Conservation (phyloP, 1,140 invertebrate genomes). For the Arctopsyche grandis region DNA sequence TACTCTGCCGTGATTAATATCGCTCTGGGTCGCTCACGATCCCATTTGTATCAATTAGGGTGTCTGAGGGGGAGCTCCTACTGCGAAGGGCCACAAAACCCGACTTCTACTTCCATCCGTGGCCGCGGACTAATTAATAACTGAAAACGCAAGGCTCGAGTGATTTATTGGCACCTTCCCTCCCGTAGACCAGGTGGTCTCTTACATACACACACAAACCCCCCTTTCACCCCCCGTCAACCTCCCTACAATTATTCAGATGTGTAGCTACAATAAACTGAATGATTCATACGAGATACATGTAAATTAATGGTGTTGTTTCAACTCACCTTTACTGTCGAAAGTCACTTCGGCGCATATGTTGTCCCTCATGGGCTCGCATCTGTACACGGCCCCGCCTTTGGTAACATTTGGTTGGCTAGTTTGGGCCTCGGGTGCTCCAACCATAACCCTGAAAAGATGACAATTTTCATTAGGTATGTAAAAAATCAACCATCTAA, state of each 20-base stretch:
- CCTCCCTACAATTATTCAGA: too few species aligned
- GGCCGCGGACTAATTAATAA: slow-evolving; percentile 34
- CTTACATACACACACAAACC: neutral
- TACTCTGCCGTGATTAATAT: slow-evolving; percentile 7
- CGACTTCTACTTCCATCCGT: neutral
- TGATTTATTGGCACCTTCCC: slow-evolving; percentile 37
- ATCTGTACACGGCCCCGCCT: slow-evolving; percentile 83
- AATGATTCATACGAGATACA: neutral
- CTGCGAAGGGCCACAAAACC: neutral
- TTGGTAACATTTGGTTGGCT: slow-evolving; percentile 65
- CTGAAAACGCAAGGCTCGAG: slow-evolving; percentile 34
- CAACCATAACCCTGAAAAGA: slow-evolving; percentile 76
- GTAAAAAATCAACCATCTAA: too few species aligned
- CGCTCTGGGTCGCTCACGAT: neutral
- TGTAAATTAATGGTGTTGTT: neutral
- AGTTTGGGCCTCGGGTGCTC: slow-evolving; percentile 81
- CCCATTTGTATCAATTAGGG: slow-evolving; percentile 47
- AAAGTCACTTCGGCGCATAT: slow-evolving; percentile 76
- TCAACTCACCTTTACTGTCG: slow-evolving; percentile 74
- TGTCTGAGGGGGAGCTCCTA: neutral
- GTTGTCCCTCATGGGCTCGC: slow-evolving; percentile 69
- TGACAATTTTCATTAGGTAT: too few species aligned
- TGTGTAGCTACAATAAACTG: neutral
- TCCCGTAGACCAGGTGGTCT: slow-evolving; percentile 33
- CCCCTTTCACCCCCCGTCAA: neutral